These are phyloP conservation scores for Sceliomorpha sp. DNA, from an alignment of 2,888 invertebrate species.

Conservation along the genomic window DNA sequence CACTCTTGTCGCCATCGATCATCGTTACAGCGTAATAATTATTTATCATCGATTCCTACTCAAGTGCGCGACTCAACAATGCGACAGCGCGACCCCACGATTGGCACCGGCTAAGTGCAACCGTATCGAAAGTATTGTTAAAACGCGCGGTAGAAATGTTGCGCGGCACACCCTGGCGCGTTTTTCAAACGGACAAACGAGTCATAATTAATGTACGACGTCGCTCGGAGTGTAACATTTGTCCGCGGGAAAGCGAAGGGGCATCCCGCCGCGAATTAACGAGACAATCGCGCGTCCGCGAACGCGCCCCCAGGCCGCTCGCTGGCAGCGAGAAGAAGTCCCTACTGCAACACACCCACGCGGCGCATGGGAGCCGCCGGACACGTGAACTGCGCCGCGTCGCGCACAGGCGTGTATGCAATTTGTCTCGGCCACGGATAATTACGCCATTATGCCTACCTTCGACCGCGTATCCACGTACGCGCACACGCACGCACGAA, in stretches of 20 bases:
- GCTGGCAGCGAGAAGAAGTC: conserved; percentile 55
- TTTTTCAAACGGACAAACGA: conserved; percentile 26
- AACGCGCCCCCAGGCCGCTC: conserved; percentile 54
- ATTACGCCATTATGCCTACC: conserved; percentile 74
- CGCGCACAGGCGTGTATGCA: conserved; percentile 74
- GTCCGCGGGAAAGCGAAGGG: conserved; percentile 42
- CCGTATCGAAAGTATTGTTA: too few species aligned
- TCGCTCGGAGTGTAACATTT: conserved; percentile 25
- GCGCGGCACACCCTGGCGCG: neutral
- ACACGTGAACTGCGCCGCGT: conserved; percentile 65
- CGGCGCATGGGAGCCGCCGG: conserved; percentile 58
- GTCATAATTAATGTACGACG: conserved; percentile 38
- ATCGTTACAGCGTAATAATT: too few species aligned
- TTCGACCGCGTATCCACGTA: conserved; percentile 44
- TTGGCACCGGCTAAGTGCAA: too few species aligned
- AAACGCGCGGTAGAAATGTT: neutral
- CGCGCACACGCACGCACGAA: conserved; percentile 18
- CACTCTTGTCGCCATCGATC: too few species aligned
- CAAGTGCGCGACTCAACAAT: too few species aligned
- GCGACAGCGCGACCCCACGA: too few species aligned
- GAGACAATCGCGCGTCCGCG: conserved; percentile 64
- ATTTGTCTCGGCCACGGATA: conserved; percentile 77
- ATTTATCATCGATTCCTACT: too few species aligned
- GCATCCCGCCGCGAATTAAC: conserved; percentile 67
- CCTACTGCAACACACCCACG: conserved; percentile 63